Evolutionary conservation across 2,113 vertebrate genomes (phyloP).

Genomic region (Rhipidura dahli): DNA sequence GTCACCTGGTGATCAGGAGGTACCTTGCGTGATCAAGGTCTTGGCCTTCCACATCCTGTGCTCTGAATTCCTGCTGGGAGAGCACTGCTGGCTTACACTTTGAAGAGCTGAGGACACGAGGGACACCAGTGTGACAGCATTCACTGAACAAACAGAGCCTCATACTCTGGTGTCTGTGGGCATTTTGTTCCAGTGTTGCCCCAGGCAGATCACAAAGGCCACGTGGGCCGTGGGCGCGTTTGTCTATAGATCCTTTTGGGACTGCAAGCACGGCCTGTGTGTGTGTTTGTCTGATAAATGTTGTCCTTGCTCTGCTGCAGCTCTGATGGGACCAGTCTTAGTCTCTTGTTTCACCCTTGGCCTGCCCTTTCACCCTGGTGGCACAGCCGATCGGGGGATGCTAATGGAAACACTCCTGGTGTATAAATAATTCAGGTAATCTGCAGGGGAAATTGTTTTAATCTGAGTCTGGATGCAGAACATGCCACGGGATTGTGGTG

Average conservation of each 20-base stretch:
- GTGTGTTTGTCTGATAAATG: neutral
- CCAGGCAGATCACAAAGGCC: neutral
- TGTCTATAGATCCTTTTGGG: neutral
- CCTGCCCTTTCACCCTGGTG: neutral
- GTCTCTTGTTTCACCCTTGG: neutral
- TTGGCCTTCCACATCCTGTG: neutral
- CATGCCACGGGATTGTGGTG: rapidly evolving
- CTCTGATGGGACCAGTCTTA: neutral
- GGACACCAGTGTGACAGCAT: neutral
- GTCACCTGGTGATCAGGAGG: neutral
- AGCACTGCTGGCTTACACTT: neutral
- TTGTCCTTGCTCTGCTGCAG: neutral
- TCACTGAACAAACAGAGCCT: neutral
- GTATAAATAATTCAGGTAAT: neutral
- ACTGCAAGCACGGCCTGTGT: neutral
- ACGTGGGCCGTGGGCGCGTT: neutral
- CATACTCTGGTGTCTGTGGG: rapidly evolving
- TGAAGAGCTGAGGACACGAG: neutral
- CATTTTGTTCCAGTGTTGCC: neutral
- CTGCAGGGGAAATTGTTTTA: neutral
- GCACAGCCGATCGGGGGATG: neutral
- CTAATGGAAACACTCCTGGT: neutral
- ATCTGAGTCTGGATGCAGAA: neutral
- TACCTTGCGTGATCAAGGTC: neutral
- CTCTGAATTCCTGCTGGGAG: neutral